Evolutionary conservation across 1,140 invertebrate species (phyloP), one percentile per base, ranked within the genome.

Genomic region (Eumaeus atala): DNA sequence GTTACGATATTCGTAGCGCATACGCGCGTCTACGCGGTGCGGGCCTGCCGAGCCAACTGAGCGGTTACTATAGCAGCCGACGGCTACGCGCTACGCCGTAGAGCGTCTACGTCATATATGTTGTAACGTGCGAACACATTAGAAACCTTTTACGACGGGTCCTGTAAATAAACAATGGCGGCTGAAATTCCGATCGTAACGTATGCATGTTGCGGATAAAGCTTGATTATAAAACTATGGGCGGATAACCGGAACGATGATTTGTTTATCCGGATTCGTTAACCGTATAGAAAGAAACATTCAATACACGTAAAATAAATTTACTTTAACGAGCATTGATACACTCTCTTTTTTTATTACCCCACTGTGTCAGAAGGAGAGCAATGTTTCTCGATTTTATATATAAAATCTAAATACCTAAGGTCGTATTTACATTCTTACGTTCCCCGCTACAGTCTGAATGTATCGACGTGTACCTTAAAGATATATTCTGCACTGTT

Each of bases 51-150:
- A 59, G 62, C 57, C 61, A 62, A 80, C 77, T 80, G 76, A 62
- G 52, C 61, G 51, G 77, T 81, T 78, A 74, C 77, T 81, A 78
- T 78, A 81, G 77, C 74, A 76, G 62, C 77, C 73, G 77, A 68
- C 77, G 64, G 66, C 74, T 77, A 73, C 72, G 72, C 59, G 61
- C 66, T 67, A 72, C 70, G 68, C 33, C 59, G 64, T 70, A 67
- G 61, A 62, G 48, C 54, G 52, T 28, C 61, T 70, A 67, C 63
- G 60, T 36, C 37, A 38, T 52, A 40, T 58, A 65, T 60, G 58
- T 56, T 18, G 12, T n/a, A 28, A 35, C 16, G 58, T 67, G 61
- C 51, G 62, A 60, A 67, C 51, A 63, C 56, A 61, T 56, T 58
- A 58, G 49, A 54, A 56, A 62, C 64, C 61, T 64, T 28, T 68